Evolutionary conservation across 2,797 vertebrate genomes (phyloP), one percentile per base, ranked within the genome.

Genomic region (Hydrophis major): DNA sequence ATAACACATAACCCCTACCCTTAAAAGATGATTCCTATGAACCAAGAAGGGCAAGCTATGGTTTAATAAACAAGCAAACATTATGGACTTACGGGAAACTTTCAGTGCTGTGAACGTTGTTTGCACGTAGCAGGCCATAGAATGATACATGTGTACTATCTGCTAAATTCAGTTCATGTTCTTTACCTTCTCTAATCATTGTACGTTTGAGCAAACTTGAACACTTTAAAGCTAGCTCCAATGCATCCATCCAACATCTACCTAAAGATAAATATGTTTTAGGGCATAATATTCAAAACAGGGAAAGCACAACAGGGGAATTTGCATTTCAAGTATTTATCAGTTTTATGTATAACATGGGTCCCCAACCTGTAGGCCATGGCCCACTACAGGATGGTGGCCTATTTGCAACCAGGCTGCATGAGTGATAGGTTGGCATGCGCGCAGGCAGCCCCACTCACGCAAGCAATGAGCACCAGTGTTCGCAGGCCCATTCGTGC

Each of bases 171-270:
- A 98, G 95, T 95, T 98, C 97, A 5, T 99, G 99, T 87, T 99
- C 99, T 97, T 99, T 99, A 89, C 99, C 99, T 96, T 99, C 99
- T 4, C 99, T 98, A 96, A 99, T 99, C 99, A 99, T 99, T 50
- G 99, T 99, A 95, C 99, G 99, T 96, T 99, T 99, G 93, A 99
- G 98, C 87, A 99, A 98, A 96, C 99, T 97, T 92, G 99, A 99
- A 97, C 99, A 99, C 96, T 99, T 99, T 97, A 99, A 97, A 96
- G 99, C 99, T 97, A 99, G 97, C 95, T 99, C 99, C 95, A 99
- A 97, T 94, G 99, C 99, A 90, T 99, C 99, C 99, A 99, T 99
- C 99, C 99, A 99, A 97, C 99, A 99, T 90, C 99, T 98, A 93
- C 99, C 99, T 99, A 96, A 96, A 95, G 50, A 96, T 0, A 96